Base-by-base conservation (phyloP, 2,113 vertebrate genomes). In the Rhea pennata region DNA sequence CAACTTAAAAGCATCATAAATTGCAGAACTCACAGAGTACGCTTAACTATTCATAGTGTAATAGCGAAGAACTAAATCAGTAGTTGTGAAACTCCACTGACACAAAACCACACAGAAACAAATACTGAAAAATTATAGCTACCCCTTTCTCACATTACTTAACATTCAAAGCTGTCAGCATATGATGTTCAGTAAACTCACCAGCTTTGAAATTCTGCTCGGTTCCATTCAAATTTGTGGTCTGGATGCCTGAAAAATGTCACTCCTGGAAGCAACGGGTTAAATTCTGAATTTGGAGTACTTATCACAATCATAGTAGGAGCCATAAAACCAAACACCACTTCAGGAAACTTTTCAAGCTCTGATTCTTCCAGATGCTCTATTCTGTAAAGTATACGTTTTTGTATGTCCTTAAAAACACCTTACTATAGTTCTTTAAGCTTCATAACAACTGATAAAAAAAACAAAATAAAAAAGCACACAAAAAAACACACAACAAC, bases 191-290 rank as follows among this genome's bases (percentile, higher is more conserved):
- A 72, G 53, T 36, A 40, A 67, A 77, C 97, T 97, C 83, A 99
- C 99, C 99, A 99, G 62, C 94, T 98, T 97, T 98, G 98, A 96
- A 99, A 99, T 29, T 99, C 98, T 9, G 76, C 88, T 97, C 98
- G 98, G 84, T 87, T 98, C 99, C 99, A 99, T 96, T 99, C 99
- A 92, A 99, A 99, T 95, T 99, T 99, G 97, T 99, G 99, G 96
- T 99, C 99, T 8, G 95, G 93, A 93, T 99, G 98, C 89, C 99
- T 98, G 89, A 98, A 98, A 40, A 98, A 96, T 4, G 58, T 93
- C 61, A 98, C 83, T 90, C 97, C 95, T 56, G 98, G 98, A 40
- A 99, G 92, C 53, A 99, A 96, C 40, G 96, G 90, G 91, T 99
- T 99, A 97, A 99, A 99, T 53, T 99, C 99, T 11, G 97, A 98